phyloP scores from a whole-genome alignment of 2,888 invertebrate species.

The Tipula confusa region DNA sequence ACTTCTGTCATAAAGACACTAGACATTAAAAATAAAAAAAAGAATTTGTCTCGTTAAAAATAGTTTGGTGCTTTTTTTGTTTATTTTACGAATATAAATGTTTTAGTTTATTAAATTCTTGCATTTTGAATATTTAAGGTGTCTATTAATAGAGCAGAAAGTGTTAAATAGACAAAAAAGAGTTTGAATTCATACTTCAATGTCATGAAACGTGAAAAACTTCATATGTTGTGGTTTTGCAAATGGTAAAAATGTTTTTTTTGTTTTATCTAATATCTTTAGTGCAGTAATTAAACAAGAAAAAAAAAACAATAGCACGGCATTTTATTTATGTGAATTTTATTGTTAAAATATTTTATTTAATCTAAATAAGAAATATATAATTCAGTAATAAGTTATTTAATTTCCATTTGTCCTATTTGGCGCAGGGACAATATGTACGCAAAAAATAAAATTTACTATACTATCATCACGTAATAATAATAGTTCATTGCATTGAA shows the following conservation, averaged over 20 bases:
- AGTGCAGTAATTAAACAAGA: background rate
- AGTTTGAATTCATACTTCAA: background rate
- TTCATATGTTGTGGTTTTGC: background rate
- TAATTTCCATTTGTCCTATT: conserved; percentile 20
- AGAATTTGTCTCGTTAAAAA: background rate
- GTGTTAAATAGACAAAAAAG: background rate
- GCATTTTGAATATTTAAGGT: background rate
- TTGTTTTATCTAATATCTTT: background rate
- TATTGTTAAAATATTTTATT: background rate
- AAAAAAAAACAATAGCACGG: background rate
- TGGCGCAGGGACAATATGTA: conserved; percentile 9
- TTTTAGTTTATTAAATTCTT: background rate
- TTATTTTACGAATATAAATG: background rate
- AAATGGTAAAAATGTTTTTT: background rate
- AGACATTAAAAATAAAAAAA: background rate
- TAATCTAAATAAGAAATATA: background rate
- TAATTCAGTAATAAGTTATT: background rate
- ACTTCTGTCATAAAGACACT: background rate
- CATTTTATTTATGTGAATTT: background rate
- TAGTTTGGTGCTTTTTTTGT: conserved; percentile 1
- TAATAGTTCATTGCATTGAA: background rate
- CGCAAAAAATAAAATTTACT: background rate
- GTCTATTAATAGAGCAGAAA: background rate
- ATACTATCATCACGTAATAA: background rate
- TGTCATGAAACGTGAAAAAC: background rate